Base-by-base conservation (phyloP, 2,113 vertebrate species). In the Rhinichthys klamathensis region DNA sequence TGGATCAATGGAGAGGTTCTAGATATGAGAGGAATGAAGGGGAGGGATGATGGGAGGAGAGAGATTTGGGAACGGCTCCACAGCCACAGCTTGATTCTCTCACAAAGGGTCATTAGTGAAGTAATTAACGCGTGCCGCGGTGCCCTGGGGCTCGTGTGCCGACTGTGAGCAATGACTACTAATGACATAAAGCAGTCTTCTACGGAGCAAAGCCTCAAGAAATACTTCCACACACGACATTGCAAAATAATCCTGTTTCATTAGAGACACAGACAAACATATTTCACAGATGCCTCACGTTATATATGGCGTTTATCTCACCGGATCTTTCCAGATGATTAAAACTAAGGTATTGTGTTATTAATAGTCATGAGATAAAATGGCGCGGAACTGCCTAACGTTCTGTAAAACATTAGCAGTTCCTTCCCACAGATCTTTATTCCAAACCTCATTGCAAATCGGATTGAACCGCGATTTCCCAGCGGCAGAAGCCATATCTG, bases 101-200 rank as follows among this genome's bases (percentile, higher is more conserved):
- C 87, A 90, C 89, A 89, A 88, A 91, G 89, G 93, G 90, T 94
- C 93, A 94, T 95, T 95, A 94, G 93, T 88, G 89, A 89, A 92
- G 87, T 95, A 93, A 95, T 95, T 95, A 94, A 93, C 90, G 90
- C 89, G 86, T 91, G 91, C 89, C 88, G 89, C 88, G 89, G 76
- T 80, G 91, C 92, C 91, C 92, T 80, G 10, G 87, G 93, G 92
- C 91, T 87, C 88, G 21, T 81, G 86, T 84, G 89, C 88, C 87
- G 86, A 90, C 90, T 90, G 90, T 87, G 91, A 93, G 91, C 89
- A 83, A 70, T 85, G 85, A 87, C 90, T 90, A 87, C 90, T 92
- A 92, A 94, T 91, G 92, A 92, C 72, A 75, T 30, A 58, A 80
- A 82, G 70, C 83, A 65, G 84, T 87, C 85, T 79, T 86, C 89